A percentile compares a stretch with the other conserved stretches of the same genome.
Evolutionary conservation across 2,797 vertebrate genomes (phyloP).

Genomic region (Malurus splendens): DNA sequence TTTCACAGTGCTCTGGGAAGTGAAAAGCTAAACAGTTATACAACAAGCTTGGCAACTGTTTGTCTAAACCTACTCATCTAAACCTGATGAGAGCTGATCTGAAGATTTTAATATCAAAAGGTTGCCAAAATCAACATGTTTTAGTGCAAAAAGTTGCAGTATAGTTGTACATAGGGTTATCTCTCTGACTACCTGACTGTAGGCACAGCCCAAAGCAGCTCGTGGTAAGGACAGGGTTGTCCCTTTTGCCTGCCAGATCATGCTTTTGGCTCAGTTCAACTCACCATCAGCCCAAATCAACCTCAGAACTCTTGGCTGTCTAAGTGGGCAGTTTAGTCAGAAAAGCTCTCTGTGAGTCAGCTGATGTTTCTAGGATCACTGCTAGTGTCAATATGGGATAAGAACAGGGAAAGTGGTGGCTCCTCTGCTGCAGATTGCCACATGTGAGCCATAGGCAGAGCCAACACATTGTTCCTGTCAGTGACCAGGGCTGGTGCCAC

Average conservation of each 20-base stretch:
- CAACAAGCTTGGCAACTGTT: background rate
- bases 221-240: background rate
- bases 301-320: background rate
- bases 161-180: background rate
- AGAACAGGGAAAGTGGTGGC: background rate
- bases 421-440: background rate
- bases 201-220: background rate
- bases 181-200: background rate
- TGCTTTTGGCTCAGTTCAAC: background rate
- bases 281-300: background rate
- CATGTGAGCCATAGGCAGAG: background rate
- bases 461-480: background rate
- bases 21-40: background rate
- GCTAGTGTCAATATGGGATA: fast-evolving
- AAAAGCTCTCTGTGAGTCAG: background rate
- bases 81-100: background rate
- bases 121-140: background rate
- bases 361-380: background rate
- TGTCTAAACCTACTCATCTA: background rate
- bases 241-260: background rate
- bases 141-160: background rate
- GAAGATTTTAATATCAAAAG: background rate
- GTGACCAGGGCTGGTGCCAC: background rate
- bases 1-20: background rate
- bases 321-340: background rate